A percentile compares a stretch with the other conserved stretches of the same genome.
phyloP scores from a whole-genome alignment of 2,797 vertebrate genomes.

The Alectoris magna region DNA sequence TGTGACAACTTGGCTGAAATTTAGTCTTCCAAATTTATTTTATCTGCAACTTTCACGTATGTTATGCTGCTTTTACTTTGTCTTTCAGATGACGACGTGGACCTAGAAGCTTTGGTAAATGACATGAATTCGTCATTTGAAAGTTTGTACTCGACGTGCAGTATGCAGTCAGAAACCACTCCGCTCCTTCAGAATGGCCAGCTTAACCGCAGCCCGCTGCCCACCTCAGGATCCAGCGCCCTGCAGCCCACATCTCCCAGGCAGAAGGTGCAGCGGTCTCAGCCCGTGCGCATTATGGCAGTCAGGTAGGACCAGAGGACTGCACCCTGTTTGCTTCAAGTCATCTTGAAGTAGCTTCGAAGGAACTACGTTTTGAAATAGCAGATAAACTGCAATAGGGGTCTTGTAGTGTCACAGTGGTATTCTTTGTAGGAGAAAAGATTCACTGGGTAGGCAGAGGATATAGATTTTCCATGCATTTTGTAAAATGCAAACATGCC shows the following conservation, averaged over 20 bases:
- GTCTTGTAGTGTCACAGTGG: background rate
- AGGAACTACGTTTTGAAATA: rapidly evolving
- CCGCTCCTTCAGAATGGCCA: slow-evolving; percentile 90
- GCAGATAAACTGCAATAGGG: rapidly evolving
- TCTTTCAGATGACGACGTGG: slow-evolving; percentile 90
- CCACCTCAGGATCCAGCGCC: slow-evolving; percentile 26
- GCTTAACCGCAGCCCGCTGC: slow-evolving; percentile 69
- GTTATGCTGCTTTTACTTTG: background rate
- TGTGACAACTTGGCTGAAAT: background rate
- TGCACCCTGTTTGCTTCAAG: background rate
- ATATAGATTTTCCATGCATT: rapidly evolving
- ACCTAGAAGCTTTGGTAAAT: slow-evolving; percentile 91
- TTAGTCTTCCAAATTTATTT: background rate
- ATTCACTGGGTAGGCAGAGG: background rate
- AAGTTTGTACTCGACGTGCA: slow-evolving; percentile 86
- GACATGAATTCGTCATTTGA: slow-evolving; percentile 94
- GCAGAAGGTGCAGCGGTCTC: slow-evolving; percentile 86
- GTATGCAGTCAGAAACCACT: slow-evolving; percentile 84
- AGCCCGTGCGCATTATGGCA: slow-evolving; percentile 93
- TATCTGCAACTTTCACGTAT: background rate
- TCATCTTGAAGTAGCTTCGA: background rate
- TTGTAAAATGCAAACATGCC: background rate
- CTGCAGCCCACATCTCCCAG: slow-evolving; percentile 74
- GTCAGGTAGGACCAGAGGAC: slow-evolving; percentile 83
- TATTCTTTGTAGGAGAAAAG: background rate